Evolutionary conservation across 2,797 vertebrate genomes (phyloP), one percentile per base, ranked within the genome.

Genomic region (Eulemur mongoz): DNA sequence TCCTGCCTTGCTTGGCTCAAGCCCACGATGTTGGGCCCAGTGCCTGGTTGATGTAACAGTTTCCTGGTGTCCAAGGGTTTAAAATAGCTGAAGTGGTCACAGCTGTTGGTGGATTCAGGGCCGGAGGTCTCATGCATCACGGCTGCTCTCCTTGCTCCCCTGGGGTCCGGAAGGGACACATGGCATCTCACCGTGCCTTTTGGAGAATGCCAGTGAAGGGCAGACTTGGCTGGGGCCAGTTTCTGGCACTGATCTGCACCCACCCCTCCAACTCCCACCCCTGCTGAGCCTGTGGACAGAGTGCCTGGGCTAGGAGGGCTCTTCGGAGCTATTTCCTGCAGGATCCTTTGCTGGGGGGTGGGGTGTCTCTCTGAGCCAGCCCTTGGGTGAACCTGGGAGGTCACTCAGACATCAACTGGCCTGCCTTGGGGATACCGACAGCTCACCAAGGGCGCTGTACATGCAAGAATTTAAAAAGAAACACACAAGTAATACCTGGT

Each of bases 41-140:
- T 3, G 80, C 80, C 75, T n/a, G 85, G 52, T 20, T 38, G 78
- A 35, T 59, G 23, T 80, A 93, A 32, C 30, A 20, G 82, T 52
- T 86, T 96, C 73, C 45, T 7, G 78, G 85, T 76, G 87, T 50
- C 57, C 78, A 72, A 72, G 72, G 93, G 89, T 96, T 97, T 98
- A 97, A 98, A 97, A 97, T 97, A 98, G 86, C 95, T 96, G 86
- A 93, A 97, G 96, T 96, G 96, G 89, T 69, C 93, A 96, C 97
- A 98, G 97, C 97, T 98, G 97, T 94, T 57, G 76, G 93, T 35
- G 96, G 97, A 97, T 98, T 97, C 89, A 48, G 94, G 96, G 94
- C 97, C 97, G 97, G 97, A 98, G 97, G 97, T 98, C 93, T 94
- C 89, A 32, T 0, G 17, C 93, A 63, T 40, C 61, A 4, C 1